Percentiles rank a stretch among this genome's conserved stretches.
These are phyloP conservation scores for Gallinago media DNA, from an alignment of 2,113 vertebrate species.

Conservation along the genomic window DNA sequence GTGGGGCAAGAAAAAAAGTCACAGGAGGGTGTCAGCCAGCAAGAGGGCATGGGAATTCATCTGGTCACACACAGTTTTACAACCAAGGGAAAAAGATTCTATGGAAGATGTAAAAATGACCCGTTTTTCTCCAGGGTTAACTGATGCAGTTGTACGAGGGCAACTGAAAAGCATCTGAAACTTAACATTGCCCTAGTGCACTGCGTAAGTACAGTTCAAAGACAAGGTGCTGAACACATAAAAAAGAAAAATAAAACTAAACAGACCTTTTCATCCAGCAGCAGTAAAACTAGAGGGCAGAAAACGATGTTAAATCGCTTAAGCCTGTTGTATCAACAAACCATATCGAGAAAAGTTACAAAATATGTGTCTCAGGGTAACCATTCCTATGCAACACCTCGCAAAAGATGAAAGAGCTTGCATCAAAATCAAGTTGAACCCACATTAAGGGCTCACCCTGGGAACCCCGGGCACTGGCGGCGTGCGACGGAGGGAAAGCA, in stretches of 20 bases:
- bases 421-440: slow-evolving; percentile 54
- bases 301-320: slow-evolving; percentile 61
- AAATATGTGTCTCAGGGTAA: slow-evolving; percentile 64
- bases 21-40: not conserved
- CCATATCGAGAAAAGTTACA: slow-evolving; percentile 18
- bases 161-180: not conserved
- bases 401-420: slow-evolving; percentile 24
- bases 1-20: not conserved
- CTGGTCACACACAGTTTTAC: accelerated
- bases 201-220: not conserved
- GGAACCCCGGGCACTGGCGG: slow-evolving; percentile 8
- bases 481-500: not conserved
- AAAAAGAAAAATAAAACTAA: slow-evolving; percentile 60
- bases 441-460: slow-evolving; percentile 40
- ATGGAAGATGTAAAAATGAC: not conserved
- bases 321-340: slow-evolving; percentile 52
- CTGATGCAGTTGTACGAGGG: not conserved
- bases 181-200: not conserved
- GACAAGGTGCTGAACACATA: slow-evolving; percentile 32
- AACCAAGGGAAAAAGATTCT: not conserved
- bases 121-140: not conserved
- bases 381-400: slow-evolving; percentile 39
- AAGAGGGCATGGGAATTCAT: not conserved
- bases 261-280: slow-evolving; percentile 49
- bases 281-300: slow-evolving; percentile 62